Evolutionary conservation across 2,797 vertebrate genomes (phyloP).

Genomic region (Dicrostonyx torquatus): DNA sequence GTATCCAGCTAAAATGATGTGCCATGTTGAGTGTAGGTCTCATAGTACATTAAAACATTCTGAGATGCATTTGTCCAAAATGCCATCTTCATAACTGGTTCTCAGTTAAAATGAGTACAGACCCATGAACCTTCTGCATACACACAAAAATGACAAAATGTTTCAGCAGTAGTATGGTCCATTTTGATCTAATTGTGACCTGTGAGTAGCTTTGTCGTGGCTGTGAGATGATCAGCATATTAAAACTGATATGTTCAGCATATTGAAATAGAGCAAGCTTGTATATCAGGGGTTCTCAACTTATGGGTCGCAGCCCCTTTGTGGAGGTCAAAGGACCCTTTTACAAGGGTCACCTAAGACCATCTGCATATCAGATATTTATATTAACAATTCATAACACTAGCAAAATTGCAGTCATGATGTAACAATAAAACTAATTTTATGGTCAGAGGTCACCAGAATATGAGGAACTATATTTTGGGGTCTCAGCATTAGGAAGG

Average conservation of each 20-base stretch:
- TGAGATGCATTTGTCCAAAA: neutral
- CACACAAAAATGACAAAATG: neutral
- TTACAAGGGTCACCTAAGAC: neutral
- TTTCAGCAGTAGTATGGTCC: neutral
- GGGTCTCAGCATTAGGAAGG: neutral
- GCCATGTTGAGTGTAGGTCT: neutral
- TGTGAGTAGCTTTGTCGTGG: neutral
- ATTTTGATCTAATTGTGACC: neutral
- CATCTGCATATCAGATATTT: neutral
- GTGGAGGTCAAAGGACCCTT: neutral
- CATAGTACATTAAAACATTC: neutral
- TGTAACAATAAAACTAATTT: neutral
- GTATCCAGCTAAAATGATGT: neutral
- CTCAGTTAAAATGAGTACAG: neutral
- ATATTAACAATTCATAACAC: no score
- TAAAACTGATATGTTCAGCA: neutral
- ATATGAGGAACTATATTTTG: neutral
- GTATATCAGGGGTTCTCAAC: neutral
- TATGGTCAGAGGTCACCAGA: neutral
- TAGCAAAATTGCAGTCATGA: neutral
- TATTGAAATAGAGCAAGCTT: constrained; percentile 42
- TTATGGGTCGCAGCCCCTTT: neutral
- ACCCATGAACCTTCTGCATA: neutral
- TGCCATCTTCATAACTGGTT: neutral
- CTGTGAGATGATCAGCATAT: neutral